These are phyloP conservation scores for Tauraco hartlaubi DNA, from an alignment of 2,797 vertebrate species.

Conservation along the genomic window DNA sequence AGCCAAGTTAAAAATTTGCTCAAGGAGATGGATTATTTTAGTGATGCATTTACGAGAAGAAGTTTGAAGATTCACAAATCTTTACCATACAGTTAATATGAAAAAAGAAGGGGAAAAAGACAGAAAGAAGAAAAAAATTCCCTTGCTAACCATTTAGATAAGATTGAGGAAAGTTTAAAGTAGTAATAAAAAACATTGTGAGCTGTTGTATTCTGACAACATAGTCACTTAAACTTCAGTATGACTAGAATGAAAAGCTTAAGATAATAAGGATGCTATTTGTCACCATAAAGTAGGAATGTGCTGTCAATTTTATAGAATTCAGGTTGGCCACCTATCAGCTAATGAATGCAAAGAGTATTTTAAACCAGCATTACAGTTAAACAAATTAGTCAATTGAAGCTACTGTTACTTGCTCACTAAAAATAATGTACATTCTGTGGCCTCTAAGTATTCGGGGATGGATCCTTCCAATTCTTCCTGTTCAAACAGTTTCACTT, in stretches of 20 bases:
- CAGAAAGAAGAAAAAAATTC: neutral
- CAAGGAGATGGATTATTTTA: neutral
- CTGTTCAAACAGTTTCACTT: neutral
- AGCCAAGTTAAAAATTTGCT: neutral
- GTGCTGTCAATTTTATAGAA: neutral
- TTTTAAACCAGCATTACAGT: slow-evolving; percentile 39
- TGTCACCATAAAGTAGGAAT: slow-evolving; percentile 15
- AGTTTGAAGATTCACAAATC: neutral
- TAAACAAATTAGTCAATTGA: slow-evolving; percentile 26
- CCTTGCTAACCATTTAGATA: neutral
- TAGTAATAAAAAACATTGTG: neutral
- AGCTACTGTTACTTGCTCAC: slow-evolving; percentile 17
- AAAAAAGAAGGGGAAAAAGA: neutral
- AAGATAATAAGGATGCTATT: neutral
- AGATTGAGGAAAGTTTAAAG: neutral
- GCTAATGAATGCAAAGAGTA: slow-evolving; percentile 8
- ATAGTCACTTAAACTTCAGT: neutral
- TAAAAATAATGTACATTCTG: slow-evolving; percentile 22
- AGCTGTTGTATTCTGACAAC: neutral
- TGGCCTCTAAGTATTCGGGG: neutral
- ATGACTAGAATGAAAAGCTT: neutral
- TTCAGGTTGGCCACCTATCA: neutral
- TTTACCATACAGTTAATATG: neutral
- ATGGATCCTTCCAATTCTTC: neutral
- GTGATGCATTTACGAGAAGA: slow-evolving; percentile 2